phyloP scores from a whole-genome alignment of 92 coral and sea anemone species.

The Epizoanthus rinbou region DNA sequence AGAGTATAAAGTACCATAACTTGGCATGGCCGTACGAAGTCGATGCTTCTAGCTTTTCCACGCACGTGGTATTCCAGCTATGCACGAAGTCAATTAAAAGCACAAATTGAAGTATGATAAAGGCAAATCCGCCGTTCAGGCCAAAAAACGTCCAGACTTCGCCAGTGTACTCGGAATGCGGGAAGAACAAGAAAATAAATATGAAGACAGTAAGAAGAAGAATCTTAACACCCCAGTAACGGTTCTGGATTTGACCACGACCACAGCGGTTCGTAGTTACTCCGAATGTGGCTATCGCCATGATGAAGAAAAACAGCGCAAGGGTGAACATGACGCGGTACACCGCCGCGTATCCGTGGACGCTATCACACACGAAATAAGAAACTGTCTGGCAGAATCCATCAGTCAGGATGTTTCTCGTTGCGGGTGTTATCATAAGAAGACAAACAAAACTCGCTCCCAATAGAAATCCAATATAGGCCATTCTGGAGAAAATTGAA shows the following conservation, averaged over 20 bases:
- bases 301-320: conserved; percentile 68
- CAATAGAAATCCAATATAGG: conserved; percentile 75
- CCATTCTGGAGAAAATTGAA: conserved; percentile 79
- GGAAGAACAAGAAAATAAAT: conserved; percentile 78
- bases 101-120: conserved; percentile 82
- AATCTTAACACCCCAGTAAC: conserved; percentile 86
- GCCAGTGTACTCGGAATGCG: conserved; percentile 95
- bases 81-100: conserved; percentile 82
- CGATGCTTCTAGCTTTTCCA: conserved; percentile 70
- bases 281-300: conserved; percentile 72
- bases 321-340: conserved; percentile 83
- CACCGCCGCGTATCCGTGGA: conserved; percentile 89
- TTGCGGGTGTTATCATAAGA: conserved; percentile 81
- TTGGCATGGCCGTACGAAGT: conserved; percentile 57
- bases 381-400: conserved; percentile 79
- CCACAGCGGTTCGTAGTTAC: conserved; percentile 65
- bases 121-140: conserved; percentile 92
- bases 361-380: conserved; percentile 79
- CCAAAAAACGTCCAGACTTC: conserved; percentile 99
- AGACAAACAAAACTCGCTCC: conserved; percentile 80
- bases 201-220: conserved; percentile 59
- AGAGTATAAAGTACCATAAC: conserved; percentile 71
- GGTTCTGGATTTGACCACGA: conserved; percentile 82
- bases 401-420: conserved; percentile 63
- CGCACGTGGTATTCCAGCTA: conserved; percentile 80